Conservation (phyloP, 2,888 invertebrate species). For the Aspidiotus destructor region DNA sequence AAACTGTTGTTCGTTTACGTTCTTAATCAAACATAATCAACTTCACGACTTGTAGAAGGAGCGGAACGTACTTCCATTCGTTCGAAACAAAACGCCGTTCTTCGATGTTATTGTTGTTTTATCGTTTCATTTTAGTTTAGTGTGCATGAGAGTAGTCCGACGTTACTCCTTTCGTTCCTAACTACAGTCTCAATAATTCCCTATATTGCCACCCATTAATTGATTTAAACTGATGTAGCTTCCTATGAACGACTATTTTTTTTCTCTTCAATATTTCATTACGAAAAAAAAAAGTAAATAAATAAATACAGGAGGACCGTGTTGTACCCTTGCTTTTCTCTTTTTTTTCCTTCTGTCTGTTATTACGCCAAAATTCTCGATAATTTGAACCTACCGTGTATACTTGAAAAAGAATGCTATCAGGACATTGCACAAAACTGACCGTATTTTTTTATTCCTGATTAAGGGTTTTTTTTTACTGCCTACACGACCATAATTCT, state of each 20-base stretch:
- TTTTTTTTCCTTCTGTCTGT: too few relatives aligned
- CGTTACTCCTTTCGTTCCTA: too few relatives aligned
- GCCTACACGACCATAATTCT: too few relatives aligned
- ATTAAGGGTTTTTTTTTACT: too few relatives aligned
- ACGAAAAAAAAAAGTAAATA: not conserved
- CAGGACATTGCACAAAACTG: too few relatives aligned
- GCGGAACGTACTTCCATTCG: not conserved
- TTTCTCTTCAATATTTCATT: not conserved
- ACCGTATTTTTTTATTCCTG: too few relatives aligned
- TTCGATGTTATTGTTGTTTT: not conserved
- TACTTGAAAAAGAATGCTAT: too few relatives aligned
- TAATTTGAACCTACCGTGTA: too few relatives aligned
- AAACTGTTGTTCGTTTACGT: not conserved
- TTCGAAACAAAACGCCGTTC: not conserved
- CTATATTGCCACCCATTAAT: constrained; percentile 4
- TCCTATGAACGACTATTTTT: not conserved
- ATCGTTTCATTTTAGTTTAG: not conserved
- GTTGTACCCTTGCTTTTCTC: too few relatives aligned
- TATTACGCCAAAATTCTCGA: too few relatives aligned
- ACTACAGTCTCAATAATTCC: not conserved
- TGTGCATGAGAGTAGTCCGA: too few relatives aligned
- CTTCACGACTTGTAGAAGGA: not conserved
- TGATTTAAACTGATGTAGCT: constrained; percentile 2
- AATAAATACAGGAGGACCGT: too few relatives aligned
- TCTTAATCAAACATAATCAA: constrained; percentile 3